Evolutionary conservation across 2,888 invertebrate genomes (phyloP).

Genomic region (Macaria notata): DNA sequence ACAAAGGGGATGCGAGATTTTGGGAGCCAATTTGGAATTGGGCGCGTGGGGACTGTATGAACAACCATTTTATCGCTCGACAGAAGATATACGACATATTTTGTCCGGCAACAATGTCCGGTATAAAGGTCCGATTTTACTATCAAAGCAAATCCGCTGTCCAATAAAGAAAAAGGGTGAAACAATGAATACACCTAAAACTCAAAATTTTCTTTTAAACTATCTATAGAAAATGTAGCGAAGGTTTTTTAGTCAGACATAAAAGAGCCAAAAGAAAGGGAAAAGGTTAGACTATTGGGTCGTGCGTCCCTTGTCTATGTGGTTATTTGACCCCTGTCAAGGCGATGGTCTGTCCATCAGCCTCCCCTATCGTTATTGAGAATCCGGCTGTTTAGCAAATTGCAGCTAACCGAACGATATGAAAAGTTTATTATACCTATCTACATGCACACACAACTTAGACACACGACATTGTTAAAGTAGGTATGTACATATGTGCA

Average conservation of each 20-base stretch:
- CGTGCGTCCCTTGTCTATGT: conserved; percentile 44
- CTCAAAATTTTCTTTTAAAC: no score
- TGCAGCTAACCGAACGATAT: conserved; percentile 65
- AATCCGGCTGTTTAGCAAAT: conserved; percentile 52
- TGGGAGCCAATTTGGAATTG: conserved; percentile 64
- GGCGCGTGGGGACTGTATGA: conserved; percentile 50
- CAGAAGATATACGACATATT: conserved; percentile 43
- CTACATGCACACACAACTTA: no score
- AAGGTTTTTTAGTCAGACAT: conserved; percentile 10
- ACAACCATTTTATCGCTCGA: conserved; percentile 41
- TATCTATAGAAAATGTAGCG: no score
- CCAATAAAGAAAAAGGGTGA: background rate
- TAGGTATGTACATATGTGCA: no score
- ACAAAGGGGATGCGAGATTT: conserved; percentile 69
- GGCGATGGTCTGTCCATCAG: conserved; percentile 59
- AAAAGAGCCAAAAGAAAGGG: conserved; percentile 25
- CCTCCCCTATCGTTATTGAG: conserved; percentile 63
- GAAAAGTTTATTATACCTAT: conserved; percentile 17
- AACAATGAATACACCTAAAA: no score
- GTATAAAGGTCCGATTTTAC: conserved; percentile 22
- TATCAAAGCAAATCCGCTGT: conserved; percentile 18
- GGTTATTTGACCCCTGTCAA: conserved; percentile 70
- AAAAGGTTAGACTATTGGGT: conserved; percentile 34
- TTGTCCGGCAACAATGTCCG: conserved; percentile 19
- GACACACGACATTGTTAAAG: no score